phyloP scores from a whole-genome alignment of 2,113 vertebrate species.

The Morone saxatilis region DNA sequence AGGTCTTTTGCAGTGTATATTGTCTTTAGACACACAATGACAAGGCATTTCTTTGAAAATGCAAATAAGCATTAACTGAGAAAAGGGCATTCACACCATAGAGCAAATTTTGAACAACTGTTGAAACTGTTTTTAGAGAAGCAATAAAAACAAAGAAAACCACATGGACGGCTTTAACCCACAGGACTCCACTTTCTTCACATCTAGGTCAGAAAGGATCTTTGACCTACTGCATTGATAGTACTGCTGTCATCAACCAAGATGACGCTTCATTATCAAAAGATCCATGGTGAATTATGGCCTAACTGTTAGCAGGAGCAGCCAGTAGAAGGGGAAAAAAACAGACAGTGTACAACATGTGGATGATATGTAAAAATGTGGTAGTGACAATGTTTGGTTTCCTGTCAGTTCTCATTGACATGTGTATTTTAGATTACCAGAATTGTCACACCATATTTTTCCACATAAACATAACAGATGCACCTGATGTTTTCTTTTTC shows the following conservation, averaged over 20 bases:
- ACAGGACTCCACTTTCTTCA: neutral
- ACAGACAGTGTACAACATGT: neutral
- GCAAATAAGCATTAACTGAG: neutral
- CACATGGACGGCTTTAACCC: constrained; percentile 27
- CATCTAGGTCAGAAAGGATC: neutral
- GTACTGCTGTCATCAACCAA: neutral
- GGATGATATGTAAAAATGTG: constrained; percentile 20
- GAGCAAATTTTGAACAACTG: constrained; percentile 3
- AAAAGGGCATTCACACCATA: neutral
- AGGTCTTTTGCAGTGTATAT: neutral
- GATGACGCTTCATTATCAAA: neutral
- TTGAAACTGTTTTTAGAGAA: neutral
- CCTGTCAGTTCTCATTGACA: constrained; percentile 28
- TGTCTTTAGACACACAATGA: neutral
- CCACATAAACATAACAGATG: constrained; percentile 20
- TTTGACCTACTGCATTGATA: neutral
- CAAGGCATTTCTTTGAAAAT: neutral
- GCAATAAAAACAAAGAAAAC: constrained; percentile 39
- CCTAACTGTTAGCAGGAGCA: neutral
- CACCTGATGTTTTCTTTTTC: constrained; percentile 1
- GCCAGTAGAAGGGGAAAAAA: neutral
- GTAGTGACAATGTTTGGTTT: constrained; percentile 13
- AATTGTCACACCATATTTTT: constrained; percentile 25
- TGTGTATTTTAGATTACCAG: constrained; percentile 12
- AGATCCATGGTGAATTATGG: neutral